A percentile compares a stretch with the other conserved stretches of the same genome.
These are phyloP conservation scores for Lypha dubia DNA, from an alignment of 2,888 invertebrate species.

Conservation along the genomic window DNA sequence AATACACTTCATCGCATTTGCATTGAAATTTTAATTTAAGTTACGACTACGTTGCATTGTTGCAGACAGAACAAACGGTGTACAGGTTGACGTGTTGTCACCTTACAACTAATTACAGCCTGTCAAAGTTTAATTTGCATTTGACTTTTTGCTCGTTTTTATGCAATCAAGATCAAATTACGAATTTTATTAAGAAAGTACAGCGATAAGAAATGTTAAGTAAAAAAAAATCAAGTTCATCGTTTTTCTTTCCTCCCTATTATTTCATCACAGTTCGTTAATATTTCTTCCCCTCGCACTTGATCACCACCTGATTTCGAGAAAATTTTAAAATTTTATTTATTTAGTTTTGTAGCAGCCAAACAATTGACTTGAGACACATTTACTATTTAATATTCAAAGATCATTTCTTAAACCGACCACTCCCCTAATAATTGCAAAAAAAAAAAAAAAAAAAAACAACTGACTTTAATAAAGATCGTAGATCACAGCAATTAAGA, in stretches of 20 bases:
- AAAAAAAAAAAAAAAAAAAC: background rate
- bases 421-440: constrained; percentile 63
- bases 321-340: background rate
- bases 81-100: constrained; percentile 63
- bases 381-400: constrained; percentile 52
- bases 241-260: background rate
- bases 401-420: constrained; percentile 38
- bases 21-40: constrained; percentile 5
- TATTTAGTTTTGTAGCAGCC: background rate
- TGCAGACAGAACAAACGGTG: constrained; percentile 11
- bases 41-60: background rate
- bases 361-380: background rate
- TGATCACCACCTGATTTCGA: too few relatives aligned
- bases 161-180: constrained; percentile 41
- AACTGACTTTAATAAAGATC: constrained; percentile 36
- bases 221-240: background rate
- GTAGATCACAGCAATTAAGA: constrained; percentile 32
- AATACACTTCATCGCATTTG: constrained; percentile 16
- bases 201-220: background rate
- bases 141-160: constrained; percentile 23
- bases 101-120: constrained; percentile 65
- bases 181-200: background rate
- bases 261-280: too few relatives aligned
- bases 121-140: constrained; percentile 66
- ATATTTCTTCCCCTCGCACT: too few relatives aligned